phyloP scores from a whole-genome alignment of 2,888 invertebrate species.

The Danaus chrysippus region DNA sequence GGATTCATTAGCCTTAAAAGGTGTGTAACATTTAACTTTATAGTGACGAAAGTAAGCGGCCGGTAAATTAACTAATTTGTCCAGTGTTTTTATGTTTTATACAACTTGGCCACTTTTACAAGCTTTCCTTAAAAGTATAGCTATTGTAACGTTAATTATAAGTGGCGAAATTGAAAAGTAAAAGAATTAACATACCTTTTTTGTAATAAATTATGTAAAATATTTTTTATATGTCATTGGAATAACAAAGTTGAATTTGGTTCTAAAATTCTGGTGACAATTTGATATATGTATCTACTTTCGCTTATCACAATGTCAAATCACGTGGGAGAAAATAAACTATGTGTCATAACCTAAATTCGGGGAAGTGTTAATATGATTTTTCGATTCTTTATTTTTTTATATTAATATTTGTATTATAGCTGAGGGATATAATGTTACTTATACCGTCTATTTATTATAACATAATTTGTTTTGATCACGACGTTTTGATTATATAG shows the following conservation, averaged over 20 bases:
- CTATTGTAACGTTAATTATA: conserved; percentile 4
- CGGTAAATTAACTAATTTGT: conserved; percentile 26
- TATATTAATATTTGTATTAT: too few relatives aligned
- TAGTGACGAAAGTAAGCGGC: conserved; percentile 27
- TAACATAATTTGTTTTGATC: neutral
- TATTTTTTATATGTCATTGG: too few relatives aligned
- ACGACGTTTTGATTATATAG: neutral
- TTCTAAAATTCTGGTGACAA: conserved; percentile 1
- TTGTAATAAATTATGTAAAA: too few relatives aligned
- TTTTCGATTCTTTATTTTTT: too few relatives aligned
- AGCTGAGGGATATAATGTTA: too few relatives aligned
- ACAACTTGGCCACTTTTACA: conserved; percentile 13
- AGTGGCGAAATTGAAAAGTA: too few relatives aligned
- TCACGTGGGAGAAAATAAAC: conserved; percentile 59
- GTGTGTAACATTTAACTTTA: conserved; percentile 31
- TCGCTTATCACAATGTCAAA: conserved; percentile 48
- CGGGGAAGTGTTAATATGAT: conserved; percentile 11
- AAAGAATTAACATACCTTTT: too few relatives aligned
- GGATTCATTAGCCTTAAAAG: conserved; percentile 37
- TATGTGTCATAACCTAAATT: conserved; percentile 52
- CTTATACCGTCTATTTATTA: too few relatives aligned
- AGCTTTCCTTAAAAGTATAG: conserved; percentile 11
- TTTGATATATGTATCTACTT: conserved; percentile 49
- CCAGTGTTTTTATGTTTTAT: conserved; percentile 18
- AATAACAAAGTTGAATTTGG: too few relatives aligned